These are phyloP conservation scores for Drosophila kurseongensis DNA, from an alignment of 1,140 invertebrate species.

Conservation along the genomic window DNA sequence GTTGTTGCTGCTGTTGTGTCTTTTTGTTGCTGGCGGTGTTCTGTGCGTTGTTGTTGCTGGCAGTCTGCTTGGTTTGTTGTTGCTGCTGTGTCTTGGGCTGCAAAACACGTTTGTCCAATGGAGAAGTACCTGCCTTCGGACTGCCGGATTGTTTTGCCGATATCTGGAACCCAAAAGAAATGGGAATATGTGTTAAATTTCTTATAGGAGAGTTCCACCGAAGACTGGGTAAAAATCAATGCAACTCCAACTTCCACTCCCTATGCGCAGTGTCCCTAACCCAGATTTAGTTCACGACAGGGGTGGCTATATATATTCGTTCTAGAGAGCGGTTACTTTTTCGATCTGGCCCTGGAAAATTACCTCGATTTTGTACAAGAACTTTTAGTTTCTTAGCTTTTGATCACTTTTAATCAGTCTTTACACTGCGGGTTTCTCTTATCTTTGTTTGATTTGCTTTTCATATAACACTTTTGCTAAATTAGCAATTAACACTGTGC, in stretches of 20 bases:
- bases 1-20: conserved; percentile 55
- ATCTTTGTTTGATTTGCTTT: conserved; percentile 57
- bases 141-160: conserved; percentile 80
- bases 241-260: conserved; percentile 27
- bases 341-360: conserved; percentile 40
- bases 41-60: conserved; percentile 50
- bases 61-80: conserved; percentile 58
- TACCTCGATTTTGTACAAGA: conserved; percentile 52
- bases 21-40: conserved; percentile 59
- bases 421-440: conserved; percentile 27
- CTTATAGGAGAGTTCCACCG: background rate
- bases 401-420: conserved; percentile 10
- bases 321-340: conserved; percentile 2
- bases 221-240: conserved; percentile 65
- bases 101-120: conserved; percentile 85
- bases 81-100: conserved; percentile 84
- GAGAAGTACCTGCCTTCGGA: conserved; percentile 74
- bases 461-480: conserved; percentile 29
- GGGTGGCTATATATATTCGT: conserved; percentile 5
- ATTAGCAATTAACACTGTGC: conserved; percentile 32
- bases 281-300: conserved; percentile 49
- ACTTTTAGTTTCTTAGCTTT: conserved; percentile 21
- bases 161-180: conserved; percentile 62
- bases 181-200: background rate
- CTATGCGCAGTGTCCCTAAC: conserved; percentile 72